Evolutionary conservation across 2,888 invertebrate genomes (phyloP).

Genomic region (Laspeyria flexula): DNA sequence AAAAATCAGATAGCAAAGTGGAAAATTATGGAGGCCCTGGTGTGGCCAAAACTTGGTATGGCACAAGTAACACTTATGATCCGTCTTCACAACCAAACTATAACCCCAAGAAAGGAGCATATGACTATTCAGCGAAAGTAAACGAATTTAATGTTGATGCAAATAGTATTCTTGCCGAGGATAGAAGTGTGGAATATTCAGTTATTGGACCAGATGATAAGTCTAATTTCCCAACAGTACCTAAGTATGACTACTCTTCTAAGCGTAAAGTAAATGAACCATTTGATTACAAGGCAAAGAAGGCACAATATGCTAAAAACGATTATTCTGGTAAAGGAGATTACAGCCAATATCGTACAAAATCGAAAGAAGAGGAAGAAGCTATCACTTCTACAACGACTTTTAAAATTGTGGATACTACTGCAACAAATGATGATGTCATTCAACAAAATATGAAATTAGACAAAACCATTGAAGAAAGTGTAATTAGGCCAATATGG

Average conservation of each 20-base stretch:
- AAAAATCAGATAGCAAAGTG: slow-evolving; percentile 58
- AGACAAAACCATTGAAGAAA: slow-evolving; percentile 9
- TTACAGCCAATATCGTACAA: slow-evolving; percentile 19
- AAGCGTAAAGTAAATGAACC: slow-evolving; percentile 18
- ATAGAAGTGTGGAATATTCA: slow-evolving; percentile 2
- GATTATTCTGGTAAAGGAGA: slow-evolving; percentile 29
- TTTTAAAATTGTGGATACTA: not conserved
- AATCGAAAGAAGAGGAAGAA: slow-evolving; percentile 4
- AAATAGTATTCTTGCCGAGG: not conserved
- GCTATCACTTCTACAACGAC: not conserved
- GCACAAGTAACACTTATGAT: slow-evolving; percentile 39
- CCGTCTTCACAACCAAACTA: slow-evolving; percentile 43
- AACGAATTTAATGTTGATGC: slow-evolving; percentile 9
- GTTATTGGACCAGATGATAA: not conserved
- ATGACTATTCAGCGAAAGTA: slow-evolving; percentile 2
- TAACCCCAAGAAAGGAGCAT: slow-evolving; percentile 34
- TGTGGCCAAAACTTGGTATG: slow-evolving; percentile 50
- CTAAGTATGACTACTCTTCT: slow-evolving; percentile 17
- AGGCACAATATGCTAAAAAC: slow-evolving; percentile 37
- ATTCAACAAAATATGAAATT: not conserved
- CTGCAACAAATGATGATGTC: not conserved
- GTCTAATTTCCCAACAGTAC: slow-evolving; percentile 13
- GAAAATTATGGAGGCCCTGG: slow-evolving; percentile 48
- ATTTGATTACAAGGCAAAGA: slow-evolving; percentile 45
- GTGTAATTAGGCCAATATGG: slow-evolving; percentile 6